phyloP scores from a whole-genome alignment of 2,888 invertebrate species.

The Deroplatys truncata region DNA sequence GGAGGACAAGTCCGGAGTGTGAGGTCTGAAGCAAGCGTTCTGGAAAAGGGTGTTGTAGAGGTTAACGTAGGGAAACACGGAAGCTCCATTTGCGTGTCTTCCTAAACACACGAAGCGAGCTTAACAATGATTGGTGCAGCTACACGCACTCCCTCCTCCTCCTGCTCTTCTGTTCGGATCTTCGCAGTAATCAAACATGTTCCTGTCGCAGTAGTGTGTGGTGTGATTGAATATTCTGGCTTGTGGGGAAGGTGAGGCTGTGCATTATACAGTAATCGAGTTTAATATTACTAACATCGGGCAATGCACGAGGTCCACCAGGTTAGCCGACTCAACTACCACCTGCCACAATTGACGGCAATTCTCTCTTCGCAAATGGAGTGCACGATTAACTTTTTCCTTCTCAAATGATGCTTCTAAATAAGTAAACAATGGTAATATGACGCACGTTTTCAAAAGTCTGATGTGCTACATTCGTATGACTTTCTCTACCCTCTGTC shows the following conservation, averaged over 20 bases:
- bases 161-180: not conserved
- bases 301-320: not conserved
- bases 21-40: not conserved
- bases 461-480: too few relatives aligned
- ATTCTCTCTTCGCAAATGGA: too few relatives aligned
- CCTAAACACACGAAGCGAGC: slow-evolving; percentile 2
- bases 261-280: slow-evolving; percentile 14
- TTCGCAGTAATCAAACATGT: slow-evolving; percentile 14
- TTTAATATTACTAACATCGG: slow-evolving; percentile 10
- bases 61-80: slow-evolving; percentile 21
- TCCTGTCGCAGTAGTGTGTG: not conserved
- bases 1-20: slow-evolving; percentile 19
- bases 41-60: not conserved
- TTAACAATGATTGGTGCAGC: slow-evolving; percentile 8
- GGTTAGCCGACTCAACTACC: not conserved
- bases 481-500: too few relatives aligned
- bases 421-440: too few relatives aligned
- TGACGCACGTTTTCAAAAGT: too few relatives aligned
- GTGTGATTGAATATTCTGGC: slow-evolving; percentile 13
- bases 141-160: not conserved
- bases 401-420: too few relatives aligned
- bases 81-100: slow-evolving; percentile 25
- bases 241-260: not conserved
- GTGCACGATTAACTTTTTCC: too few relatives aligned
- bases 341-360: not conserved